A percentile compares a stretch with the other conserved stretches of the same genome.
Conservation (phyloP, 1,140 invertebrate genomes). For the Linepithema humile region DNA sequence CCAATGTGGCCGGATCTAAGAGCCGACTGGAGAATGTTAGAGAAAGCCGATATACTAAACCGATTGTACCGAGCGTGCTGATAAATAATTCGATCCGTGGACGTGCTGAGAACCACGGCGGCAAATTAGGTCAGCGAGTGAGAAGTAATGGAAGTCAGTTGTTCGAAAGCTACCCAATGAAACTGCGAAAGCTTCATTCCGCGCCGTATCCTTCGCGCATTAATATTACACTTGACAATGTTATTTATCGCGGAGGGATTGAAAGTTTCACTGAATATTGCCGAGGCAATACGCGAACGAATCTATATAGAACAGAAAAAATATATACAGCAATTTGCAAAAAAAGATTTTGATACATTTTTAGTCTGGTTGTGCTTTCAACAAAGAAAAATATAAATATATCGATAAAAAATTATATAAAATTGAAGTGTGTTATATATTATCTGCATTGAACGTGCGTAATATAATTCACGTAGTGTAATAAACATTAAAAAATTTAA, state of each 20-base stretch:
- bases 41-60: conserved; percentile 48
- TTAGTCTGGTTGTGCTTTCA: not conserved
- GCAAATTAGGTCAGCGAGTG: conserved; percentile 66
- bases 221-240: not conserved
- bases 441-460: no score
- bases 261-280: not conserved
- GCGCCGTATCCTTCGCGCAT: not conserved
- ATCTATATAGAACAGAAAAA: not conserved
- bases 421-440: no score
- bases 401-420: no score
- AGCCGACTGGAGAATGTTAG: conserved; percentile 1
- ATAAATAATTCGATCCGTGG: conserved; percentile 65
- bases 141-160: conserved; percentile 63
- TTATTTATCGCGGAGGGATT: not conserved
- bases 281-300: not conserved
- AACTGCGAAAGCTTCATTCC: conserved; percentile 50
- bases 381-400: not conserved
- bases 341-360: not conserved
- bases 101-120: not conserved
- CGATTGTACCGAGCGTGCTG: conserved; percentile 57
- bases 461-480: no score
- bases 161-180: conserved; percentile 59
- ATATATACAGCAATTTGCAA: not conserved
- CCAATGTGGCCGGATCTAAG: not conserved
- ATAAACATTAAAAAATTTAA: no score